Conservation (phyloP, 2,888 invertebrate genomes). For the Psylliodes chrysocephalus region DNA sequence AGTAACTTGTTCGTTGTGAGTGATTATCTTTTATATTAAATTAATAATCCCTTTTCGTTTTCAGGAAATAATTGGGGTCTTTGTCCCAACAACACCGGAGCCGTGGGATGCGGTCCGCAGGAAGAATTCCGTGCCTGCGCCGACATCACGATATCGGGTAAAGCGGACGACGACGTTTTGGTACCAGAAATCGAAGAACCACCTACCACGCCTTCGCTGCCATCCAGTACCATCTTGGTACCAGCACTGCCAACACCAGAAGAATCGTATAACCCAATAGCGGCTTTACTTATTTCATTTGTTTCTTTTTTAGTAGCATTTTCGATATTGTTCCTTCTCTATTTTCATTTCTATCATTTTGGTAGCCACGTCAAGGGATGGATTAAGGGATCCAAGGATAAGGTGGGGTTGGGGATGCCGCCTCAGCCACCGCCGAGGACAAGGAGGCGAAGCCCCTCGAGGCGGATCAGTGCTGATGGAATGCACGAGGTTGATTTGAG, state of each 20-base stretch:
- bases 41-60: constrained; percentile 15
- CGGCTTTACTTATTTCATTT: constrained; percentile 71
- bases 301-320: constrained; percentile 74
- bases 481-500: constrained; percentile 52
- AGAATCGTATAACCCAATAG: constrained; percentile 64
- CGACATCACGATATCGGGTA: constrained; percentile 78
- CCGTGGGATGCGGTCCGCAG: constrained; percentile 88
- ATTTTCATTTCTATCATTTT: constrained; percentile 81
- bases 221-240: constrained; percentile 60
- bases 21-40: no score
- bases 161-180: constrained; percentile 63
- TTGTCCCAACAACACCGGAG: constrained; percentile 78
- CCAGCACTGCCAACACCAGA: constrained; percentile 52
- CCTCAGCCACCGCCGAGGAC: constrained; percentile 57
- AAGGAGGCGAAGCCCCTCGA: constrained; percentile 40
- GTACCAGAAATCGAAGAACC: constrained; percentile 55
- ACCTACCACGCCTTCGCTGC: constrained; percentile 54
- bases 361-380: constrained; percentile 74
- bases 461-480: constrained; percentile 15
- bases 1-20: no score
- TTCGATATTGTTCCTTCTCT: constrained; percentile 74
- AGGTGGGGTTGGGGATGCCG: constrained; percentile 13
- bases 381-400: constrained; percentile 56
- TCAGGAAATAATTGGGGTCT: constrained; percentile 80
- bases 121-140: constrained; percentile 90